These are phyloP conservation scores for Hylaeus volcanicus DNA, from an alignment of 1,140 invertebrate species.

Conservation along the genomic window DNA sequence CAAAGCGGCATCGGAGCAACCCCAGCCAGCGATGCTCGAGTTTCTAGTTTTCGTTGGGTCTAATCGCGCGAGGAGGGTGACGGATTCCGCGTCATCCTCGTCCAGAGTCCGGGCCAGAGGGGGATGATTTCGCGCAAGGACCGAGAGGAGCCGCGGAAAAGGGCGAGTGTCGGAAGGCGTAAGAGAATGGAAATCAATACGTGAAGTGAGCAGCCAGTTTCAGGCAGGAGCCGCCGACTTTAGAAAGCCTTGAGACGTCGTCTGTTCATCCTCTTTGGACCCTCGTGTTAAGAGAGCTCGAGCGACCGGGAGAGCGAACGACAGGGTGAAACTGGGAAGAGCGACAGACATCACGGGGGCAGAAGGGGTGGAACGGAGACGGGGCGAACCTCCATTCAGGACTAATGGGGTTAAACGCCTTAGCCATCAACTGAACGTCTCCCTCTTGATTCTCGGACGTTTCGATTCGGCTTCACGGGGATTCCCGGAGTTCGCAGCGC, in stretches of 20 bases:
- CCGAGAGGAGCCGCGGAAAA: constrained; percentile 52
- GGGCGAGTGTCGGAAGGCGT: constrained; percentile 74
- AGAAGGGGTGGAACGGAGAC: constrained; percentile 58
- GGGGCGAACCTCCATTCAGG: constrained; percentile 73
- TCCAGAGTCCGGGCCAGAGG: constrained; percentile 24
- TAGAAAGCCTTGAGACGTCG: constrained; percentile 77
- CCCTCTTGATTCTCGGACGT: constrained; percentile 66
- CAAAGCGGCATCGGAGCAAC: too few relatives aligned
- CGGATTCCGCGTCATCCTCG: constrained; percentile 23
- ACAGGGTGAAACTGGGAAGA: constrained; percentile 6
- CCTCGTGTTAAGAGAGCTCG: constrained; percentile 61
- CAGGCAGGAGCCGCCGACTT: constrained; percentile 71
- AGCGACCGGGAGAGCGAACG: constrained; percentile 47
- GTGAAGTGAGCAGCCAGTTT: constrained; percentile 79
- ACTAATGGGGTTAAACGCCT: constrained; percentile 81
- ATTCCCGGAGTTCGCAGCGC: neutral
- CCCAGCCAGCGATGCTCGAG: too few relatives aligned
- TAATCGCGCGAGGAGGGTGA: neutral
- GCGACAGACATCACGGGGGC: constrained; percentile 25
- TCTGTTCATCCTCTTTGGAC: constrained; percentile 68
- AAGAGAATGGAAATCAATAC: constrained; percentile 81
- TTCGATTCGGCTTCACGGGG: constrained; percentile 54
- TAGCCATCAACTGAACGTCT: constrained; percentile 71
- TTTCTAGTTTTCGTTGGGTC: too few relatives aligned
- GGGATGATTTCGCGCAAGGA: constrained; percentile 33